Conservation (phyloP, 2,888 invertebrate species). For the Agriopis aurantiaria region DNA sequence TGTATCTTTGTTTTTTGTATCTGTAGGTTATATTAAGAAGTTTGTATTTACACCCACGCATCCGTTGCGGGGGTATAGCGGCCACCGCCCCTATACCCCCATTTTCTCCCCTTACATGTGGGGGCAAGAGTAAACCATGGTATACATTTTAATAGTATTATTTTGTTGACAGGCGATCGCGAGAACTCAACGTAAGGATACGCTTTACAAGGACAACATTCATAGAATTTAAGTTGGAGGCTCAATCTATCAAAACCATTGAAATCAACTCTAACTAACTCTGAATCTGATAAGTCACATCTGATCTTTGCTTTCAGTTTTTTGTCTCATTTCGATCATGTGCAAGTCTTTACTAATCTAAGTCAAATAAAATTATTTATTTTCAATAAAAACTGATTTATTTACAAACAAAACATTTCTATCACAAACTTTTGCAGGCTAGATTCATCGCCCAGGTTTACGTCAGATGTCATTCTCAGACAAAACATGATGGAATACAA, state of each 20-base stretch:
- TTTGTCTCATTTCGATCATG: neutral
- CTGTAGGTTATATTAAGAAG: no score
- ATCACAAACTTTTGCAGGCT: neutral
- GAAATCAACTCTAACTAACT: conserved; percentile 66
- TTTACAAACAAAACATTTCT: conserved; percentile 32
- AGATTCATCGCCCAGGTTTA: neutral
- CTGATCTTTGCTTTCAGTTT: neutral
- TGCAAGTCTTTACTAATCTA: neutral
- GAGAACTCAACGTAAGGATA: conserved; percentile 60
- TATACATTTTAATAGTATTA: neutral
- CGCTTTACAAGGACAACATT: conserved; percentile 54
- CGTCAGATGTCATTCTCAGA: neutral
- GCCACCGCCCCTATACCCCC: no score
- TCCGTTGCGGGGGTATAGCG: no score
- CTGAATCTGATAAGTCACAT: neutral
- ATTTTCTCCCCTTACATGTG: no score
- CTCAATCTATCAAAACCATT: conserved; percentile 75
- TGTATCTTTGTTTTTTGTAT: no score
- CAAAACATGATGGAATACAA: neutral
- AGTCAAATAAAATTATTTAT: conserved; percentile 35
- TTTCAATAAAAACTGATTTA: conserved; percentile 26
- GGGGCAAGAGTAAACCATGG: neutral
- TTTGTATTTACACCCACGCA: no score
- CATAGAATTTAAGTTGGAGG: conserved; percentile 69
- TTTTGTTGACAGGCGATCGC: conserved; percentile 57